Evolutionary conservation across 2,113 vertebrate species (phyloP).

Genomic region (Rhadina sibilatrix): DNA sequence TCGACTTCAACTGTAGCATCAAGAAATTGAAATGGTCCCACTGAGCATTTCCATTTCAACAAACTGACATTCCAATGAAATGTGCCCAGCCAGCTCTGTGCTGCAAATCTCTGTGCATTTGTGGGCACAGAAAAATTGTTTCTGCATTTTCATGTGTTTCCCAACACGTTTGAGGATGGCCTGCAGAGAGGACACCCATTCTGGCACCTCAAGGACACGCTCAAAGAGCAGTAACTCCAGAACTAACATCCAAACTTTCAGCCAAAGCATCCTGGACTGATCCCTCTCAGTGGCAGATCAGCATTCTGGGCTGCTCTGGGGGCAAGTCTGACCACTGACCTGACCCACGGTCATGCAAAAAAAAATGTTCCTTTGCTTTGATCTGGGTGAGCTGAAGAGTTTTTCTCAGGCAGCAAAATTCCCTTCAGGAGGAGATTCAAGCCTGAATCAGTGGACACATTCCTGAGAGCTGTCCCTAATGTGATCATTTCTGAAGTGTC

Average conservation of each 20-base stretch:
- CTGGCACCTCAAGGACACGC: background rate
- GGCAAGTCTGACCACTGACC: background rate
- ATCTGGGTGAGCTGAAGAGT: background rate
- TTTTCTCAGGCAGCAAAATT: background rate
- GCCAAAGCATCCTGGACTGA: background rate
- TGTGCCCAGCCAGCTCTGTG: background rate
- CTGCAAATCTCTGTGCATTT: background rate
- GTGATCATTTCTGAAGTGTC: background rate
- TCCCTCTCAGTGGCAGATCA: background rate
- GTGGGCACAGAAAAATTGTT: background rate
- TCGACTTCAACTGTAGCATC: background rate
- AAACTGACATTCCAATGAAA: background rate
- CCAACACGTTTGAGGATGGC: accelerated
- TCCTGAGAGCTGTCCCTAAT: background rate
- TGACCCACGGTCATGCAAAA: background rate
- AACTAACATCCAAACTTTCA: background rate
- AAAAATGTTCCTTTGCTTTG: background rate
- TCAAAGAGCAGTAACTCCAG: background rate
- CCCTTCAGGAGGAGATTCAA: background rate
- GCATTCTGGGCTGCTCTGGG: background rate
- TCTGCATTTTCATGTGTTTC: background rate
- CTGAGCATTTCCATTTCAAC: background rate
- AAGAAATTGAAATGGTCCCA: background rate
- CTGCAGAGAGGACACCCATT: background rate
- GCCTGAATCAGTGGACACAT: background rate